These are phyloP conservation scores for Pachyramphus minor DNA, from an alignment of 2,113 vertebrate species.

Conservation along the genomic window DNA sequence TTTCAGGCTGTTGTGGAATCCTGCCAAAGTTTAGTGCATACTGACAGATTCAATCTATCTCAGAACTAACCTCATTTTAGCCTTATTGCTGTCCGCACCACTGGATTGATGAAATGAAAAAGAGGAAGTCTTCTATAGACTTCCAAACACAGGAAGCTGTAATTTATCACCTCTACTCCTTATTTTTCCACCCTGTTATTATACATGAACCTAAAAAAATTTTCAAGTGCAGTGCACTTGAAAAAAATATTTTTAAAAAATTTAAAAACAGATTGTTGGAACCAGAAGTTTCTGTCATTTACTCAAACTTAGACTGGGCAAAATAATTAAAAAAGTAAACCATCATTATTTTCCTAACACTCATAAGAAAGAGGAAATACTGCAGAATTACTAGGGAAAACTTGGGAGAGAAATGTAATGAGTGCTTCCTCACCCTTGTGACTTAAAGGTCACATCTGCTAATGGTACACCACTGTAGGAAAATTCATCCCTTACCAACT, in stretches of 20 bases:
- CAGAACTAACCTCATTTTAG: conserved; percentile 49
- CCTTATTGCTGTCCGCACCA: conserved; percentile 15
- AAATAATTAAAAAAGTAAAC: neutral
- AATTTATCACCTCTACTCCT: neutral
- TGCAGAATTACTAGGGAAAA: neutral
- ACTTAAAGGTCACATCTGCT: neutral
- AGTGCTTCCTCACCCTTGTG: fast-evolving
- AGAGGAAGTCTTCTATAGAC: neutral
- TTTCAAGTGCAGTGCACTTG: neutral
- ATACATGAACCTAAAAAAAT: no score
- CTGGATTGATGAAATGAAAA: neutral
- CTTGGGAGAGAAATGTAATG: neutral
- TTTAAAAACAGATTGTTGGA: neutral
- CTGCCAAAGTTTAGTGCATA: conserved; percentile 36
- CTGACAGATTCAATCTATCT: conserved; percentile 53
- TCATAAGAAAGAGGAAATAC: neutral
- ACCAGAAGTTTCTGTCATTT: neutral
- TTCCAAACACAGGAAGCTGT: neutral
- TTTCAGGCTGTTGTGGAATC: conserved; percentile 35
- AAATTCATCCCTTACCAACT: neutral
- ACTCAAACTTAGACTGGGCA: neutral
- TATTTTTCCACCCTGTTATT: neutral
- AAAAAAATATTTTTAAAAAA: neutral
- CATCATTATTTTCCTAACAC: neutral
- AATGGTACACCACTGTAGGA: neutral